Conservation (phyloP, 1,140 invertebrate species). For the Agrypnia vestita region DNA sequence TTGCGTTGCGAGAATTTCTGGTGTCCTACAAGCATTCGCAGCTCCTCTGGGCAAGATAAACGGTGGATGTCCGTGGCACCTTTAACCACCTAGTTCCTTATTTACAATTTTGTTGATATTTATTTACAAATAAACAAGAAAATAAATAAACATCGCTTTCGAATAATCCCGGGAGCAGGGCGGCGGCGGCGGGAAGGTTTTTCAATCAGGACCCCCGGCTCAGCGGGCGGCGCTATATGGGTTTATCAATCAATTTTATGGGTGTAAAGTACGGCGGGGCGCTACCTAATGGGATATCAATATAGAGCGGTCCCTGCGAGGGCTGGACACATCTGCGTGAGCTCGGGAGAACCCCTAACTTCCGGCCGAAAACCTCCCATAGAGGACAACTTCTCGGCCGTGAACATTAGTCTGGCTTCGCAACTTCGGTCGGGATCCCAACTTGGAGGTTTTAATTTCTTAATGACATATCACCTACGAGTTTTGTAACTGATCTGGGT, state of each 20-base stretch:
- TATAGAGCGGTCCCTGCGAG: constrained; percentile 36
- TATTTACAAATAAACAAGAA: background rate
- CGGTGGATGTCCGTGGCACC: too few species aligned
- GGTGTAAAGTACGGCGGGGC: constrained; percentile 57
- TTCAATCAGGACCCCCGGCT: constrained; percentile 41
- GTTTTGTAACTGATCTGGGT: constrained; percentile 3
- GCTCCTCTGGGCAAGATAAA: too few species aligned
- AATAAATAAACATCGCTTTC: background rate
- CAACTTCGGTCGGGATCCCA: background rate
- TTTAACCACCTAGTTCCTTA: too few species aligned
- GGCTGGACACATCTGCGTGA: constrained; percentile 26
- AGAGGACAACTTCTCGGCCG: constrained; percentile 26
- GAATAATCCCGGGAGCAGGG: constrained; percentile 4
- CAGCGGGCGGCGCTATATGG: constrained; percentile 39
- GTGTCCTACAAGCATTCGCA: too few species aligned
- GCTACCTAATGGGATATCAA: constrained; percentile 60
- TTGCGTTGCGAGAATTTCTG: too few species aligned
- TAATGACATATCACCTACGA: constrained; percentile 22
- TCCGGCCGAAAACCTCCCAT: constrained; percentile 18
- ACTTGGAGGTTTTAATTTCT: constrained; percentile 38
- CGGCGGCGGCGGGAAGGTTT: background rate
- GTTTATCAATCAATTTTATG: constrained; percentile 60
- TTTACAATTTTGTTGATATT: too few species aligned
- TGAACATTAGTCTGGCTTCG: constrained; percentile 7
- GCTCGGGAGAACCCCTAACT: constrained; percentile 8